Conservation (phyloP, 2,888 invertebrate genomes). For the Lamellibrachia columna region DNA sequence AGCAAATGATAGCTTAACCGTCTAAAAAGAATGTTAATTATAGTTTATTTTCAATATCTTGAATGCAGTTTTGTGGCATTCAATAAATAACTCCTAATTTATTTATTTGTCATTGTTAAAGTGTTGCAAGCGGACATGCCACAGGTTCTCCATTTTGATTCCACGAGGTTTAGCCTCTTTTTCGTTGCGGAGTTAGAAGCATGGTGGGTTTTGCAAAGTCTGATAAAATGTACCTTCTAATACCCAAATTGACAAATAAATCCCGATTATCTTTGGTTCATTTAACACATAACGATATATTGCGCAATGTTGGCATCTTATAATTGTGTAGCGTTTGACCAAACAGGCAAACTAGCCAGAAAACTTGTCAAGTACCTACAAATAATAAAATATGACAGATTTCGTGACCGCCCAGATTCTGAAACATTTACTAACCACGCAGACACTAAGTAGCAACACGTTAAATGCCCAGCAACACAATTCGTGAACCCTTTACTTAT, state of each 20-base stretch:
- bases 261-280: background rate
- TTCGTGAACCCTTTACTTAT: too few relatives aligned
- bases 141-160: slow-evolving; percentile 23
- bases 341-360: background rate
- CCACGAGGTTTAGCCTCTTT: slow-evolving; percentile 19
- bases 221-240: background rate
- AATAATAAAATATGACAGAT: background rate
- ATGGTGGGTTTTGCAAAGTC: slow-evolving; percentile 18
- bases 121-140: background rate
- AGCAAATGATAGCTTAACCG: background rate
- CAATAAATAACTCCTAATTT: background rate
- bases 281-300: background rate
- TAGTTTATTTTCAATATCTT: background rate
- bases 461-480: too few relatives aligned
- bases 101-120: background rate
- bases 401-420: background rate
- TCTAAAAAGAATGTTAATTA: background rate
- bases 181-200: slow-evolving; percentile 21
- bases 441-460: too few relatives aligned
- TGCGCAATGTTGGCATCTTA: background rate
- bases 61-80: background rate
- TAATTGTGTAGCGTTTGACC: background rate
- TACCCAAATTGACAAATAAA: background rate
- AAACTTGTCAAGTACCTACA: background rate
- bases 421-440: background rate